A percentile compares a stretch with the other conserved stretches of the same genome.
These are phyloP conservation scores for Pimephales promelas DNA, from an alignment of 2,113 vertebrate species.

Conservation along the genomic window DNA sequence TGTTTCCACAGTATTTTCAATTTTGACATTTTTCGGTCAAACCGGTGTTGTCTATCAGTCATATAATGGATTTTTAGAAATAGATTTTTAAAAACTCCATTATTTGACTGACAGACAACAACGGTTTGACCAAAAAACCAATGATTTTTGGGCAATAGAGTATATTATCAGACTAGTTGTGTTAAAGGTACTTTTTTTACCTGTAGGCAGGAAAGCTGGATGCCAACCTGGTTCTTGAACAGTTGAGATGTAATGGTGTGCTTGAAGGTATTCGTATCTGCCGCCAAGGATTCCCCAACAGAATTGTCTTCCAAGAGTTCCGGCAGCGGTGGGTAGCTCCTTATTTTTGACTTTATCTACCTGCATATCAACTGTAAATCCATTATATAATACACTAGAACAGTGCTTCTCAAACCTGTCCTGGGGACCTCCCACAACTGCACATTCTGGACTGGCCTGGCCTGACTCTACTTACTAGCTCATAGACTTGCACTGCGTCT, in stretches of 20 bases:
- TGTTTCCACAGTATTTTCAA: too few species aligned
- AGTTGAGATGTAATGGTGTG: slow-evolving; percentile 94
- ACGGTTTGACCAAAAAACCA: too few species aligned
- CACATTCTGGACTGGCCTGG: too few species aligned
- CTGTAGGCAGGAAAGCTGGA: slow-evolving; percentile 92
- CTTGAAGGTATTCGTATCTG: slow-evolving; percentile 97
- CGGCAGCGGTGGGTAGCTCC: slow-evolving; percentile 84
- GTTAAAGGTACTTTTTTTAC: not conserved
- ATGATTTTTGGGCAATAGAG: not conserved
- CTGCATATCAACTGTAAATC: not conserved
- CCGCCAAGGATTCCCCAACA: slow-evolving; percentile 96
- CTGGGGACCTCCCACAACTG: too few species aligned
- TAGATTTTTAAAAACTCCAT: too few species aligned
- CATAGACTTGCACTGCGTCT: too few species aligned
- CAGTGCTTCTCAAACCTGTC: too few species aligned
- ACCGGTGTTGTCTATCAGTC: too few species aligned
- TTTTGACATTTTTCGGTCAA: too few species aligned
- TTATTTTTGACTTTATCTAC: not conserved
- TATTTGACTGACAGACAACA: too few species aligned
- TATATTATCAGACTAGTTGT: not conserved
- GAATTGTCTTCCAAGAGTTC: slow-evolving; percentile 98
- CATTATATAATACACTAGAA: not conserved
- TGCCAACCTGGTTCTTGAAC: slow-evolving; percentile 91
- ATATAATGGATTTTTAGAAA: too few species aligned
- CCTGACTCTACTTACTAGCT: too few species aligned